These are phyloP conservation scores for Eutolmus rufibarbis DNA, from an alignment of 2,888 invertebrate genomes.

Conservation along the genomic window DNA sequence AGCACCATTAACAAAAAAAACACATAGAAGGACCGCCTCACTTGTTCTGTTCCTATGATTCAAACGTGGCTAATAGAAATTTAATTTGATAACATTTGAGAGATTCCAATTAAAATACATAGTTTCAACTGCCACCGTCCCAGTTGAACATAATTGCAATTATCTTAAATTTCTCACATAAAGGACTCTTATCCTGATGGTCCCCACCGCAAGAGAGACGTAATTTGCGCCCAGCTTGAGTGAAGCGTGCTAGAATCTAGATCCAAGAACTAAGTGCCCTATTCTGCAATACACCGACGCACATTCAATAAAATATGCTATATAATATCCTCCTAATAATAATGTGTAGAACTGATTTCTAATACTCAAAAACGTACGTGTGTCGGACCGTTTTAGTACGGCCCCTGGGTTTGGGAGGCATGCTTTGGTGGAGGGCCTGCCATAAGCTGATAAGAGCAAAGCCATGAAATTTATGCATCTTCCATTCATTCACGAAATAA, in stretches of 20 bases:
- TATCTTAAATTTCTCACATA: neutral
- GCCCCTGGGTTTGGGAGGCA: neutral
- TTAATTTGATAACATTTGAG: neutral
- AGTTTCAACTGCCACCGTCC: neutral
- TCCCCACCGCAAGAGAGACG: neutral
- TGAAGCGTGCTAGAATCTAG: neutral
- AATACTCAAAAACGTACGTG: neutral
- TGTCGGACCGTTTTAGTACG: neutral
- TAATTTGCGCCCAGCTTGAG: neutral
- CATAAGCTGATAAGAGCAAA: slow-evolving; percentile 29
- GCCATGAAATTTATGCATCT: slow-evolving; percentile 39
- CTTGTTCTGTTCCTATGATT: too few species aligned
- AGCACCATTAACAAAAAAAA: too few species aligned
- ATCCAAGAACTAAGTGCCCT: neutral
- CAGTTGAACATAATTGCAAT: neutral
- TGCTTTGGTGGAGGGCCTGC: neutral
- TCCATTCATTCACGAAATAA: slow-evolving; percentile 38
- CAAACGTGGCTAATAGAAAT: neutral
- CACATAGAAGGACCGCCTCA: too few species aligned
- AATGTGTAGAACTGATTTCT: neutral
- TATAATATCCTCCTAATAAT: neutral
- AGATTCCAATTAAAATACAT: neutral
- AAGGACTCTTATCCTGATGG: neutral
- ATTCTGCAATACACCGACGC: neutral
- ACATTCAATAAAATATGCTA: neutral